phyloP scores from a whole-genome alignment of 2,113 vertebrate genomes.

The Spea multiplicata region DNA sequence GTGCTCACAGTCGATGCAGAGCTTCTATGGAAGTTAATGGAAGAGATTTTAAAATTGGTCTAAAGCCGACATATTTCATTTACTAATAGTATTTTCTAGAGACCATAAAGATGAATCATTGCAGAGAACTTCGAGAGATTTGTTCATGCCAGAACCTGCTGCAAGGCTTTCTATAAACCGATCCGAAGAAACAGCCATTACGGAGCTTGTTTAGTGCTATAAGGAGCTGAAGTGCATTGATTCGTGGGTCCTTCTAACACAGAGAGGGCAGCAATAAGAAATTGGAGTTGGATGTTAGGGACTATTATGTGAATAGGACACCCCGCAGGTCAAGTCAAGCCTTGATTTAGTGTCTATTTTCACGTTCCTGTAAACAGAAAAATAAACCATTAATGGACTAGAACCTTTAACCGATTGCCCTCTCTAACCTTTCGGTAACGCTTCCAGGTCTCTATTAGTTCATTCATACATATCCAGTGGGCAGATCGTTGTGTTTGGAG shows the following conservation, averaged over 20 bases:
- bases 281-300: constrained; percentile 32
- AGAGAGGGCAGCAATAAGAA: constrained; percentile 29
- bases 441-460: neutral
- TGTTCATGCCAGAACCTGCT: constrained; percentile 10
- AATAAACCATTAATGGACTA: constrained; percentile 28
- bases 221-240: constrained; percentile 35
- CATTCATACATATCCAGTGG: neutral
- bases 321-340: constrained; percentile 23
- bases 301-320: constrained; percentile 36
- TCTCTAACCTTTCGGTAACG: neutral
- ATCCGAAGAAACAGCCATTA: constrained; percentile 36
- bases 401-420: neutral
- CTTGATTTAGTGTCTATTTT: constrained; percentile 33
- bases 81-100: constrained; percentile 21
- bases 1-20: neutral
- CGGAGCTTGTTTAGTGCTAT: constrained; percentile 12
- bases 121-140: constrained; percentile 13
- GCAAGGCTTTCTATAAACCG: constrained; percentile 35
- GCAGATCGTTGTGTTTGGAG: neutral
- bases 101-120: constrained; percentile 35
- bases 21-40: constrained; percentile 25
- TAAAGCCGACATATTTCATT: constrained; percentile 29
- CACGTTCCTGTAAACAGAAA: constrained; percentile 20
- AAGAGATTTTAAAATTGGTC: constrained; percentile 28
- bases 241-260: constrained; percentile 25